Evolutionary conservation across 1,140 invertebrate genomes (phyloP).

Genomic region (Pseudomyrmex concolor): DNA sequence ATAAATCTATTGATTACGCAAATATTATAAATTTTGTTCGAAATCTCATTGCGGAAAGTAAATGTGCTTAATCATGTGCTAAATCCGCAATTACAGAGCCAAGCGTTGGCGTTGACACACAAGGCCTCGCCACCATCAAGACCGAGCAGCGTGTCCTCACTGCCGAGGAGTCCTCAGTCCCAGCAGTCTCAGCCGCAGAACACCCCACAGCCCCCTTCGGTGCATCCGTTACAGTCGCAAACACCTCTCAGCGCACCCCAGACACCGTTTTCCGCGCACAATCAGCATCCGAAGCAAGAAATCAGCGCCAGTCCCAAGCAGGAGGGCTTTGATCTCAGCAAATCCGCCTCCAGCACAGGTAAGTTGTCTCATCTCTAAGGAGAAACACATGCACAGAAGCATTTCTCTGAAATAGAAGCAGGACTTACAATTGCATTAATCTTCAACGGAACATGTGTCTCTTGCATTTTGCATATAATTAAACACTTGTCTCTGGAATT

Average conservation of each 20-base stretch:
- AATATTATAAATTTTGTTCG: background rate
- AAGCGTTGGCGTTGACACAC: conserved; percentile 87
- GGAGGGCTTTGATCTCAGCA: conserved; percentile 88
- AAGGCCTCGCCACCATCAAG: conserved; percentile 86
- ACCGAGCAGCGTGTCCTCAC: conserved; percentile 82
- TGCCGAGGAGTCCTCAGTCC: conserved; percentile 82
- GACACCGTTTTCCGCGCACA: conserved; percentile 83
- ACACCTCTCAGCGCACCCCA: conserved; percentile 82
- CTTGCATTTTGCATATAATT: too few species aligned
- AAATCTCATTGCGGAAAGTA: background rate
- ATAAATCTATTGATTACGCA: background rate
- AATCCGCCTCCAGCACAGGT: conserved; percentile 86
- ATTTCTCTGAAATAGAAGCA: background rate
- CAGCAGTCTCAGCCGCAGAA: conserved; percentile 79
- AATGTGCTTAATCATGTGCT: background rate
- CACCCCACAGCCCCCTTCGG: conserved; percentile 76
- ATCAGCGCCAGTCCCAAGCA: conserved; percentile 86
- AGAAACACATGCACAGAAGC: background rate
- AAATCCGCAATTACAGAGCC: conserved; percentile 85
- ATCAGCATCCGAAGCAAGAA: conserved; percentile 83
- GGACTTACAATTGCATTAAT: background rate
- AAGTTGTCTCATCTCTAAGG: conserved; percentile 69
- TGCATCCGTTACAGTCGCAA: conserved; percentile 80
- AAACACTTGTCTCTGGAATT: too few species aligned
- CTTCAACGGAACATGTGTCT: background rate